Conservation (phyloP, 2,797 vertebrate species). For the Vireo griseus region DNA sequence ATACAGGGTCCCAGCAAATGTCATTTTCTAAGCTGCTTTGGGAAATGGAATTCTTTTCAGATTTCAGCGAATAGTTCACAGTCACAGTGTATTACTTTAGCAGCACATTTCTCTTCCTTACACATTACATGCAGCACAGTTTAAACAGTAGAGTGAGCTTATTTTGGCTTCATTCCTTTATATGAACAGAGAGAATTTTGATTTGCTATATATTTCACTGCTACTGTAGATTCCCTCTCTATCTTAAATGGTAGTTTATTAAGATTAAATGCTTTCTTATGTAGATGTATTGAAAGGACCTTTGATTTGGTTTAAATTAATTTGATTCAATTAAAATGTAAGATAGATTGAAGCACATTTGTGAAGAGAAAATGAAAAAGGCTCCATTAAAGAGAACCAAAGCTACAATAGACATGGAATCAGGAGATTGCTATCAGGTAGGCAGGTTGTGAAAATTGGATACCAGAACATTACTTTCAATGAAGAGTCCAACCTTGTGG, state of each 20-base stretch:
- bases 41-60: constrained; percentile 59
- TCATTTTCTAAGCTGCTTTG: constrained; percentile 63
- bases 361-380: constrained; percentile 54
- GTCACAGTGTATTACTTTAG: constrained; percentile 58
- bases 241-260: constrained; percentile 72
- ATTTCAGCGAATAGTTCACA: constrained; percentile 46
- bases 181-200: constrained; percentile 64
- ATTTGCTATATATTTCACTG: constrained; percentile 70
- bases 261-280: constrained; percentile 77
- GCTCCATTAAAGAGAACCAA: background rate
- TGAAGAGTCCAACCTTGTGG: background rate
- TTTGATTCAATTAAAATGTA: constrained; percentile 72
- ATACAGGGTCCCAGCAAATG: constrained; percentile 66
- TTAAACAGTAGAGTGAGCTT: constrained; percentile 62
- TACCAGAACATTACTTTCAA: background rate
- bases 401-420: background rate
- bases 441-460: background rate
- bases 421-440: background rate
- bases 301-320: constrained; percentile 77
- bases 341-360: constrained; percentile 68
- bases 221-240: constrained; percentile 61
- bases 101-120: constrained; percentile 59
- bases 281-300: constrained; percentile 65
- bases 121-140: constrained; percentile 42
- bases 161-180: constrained; percentile 69